Percentiles rank a stretch among this genome's conserved stretches.
Evolutionary conservation across 2,888 invertebrate genomes (phyloP).

Genomic region (Callyntrura sp.): DNA sequence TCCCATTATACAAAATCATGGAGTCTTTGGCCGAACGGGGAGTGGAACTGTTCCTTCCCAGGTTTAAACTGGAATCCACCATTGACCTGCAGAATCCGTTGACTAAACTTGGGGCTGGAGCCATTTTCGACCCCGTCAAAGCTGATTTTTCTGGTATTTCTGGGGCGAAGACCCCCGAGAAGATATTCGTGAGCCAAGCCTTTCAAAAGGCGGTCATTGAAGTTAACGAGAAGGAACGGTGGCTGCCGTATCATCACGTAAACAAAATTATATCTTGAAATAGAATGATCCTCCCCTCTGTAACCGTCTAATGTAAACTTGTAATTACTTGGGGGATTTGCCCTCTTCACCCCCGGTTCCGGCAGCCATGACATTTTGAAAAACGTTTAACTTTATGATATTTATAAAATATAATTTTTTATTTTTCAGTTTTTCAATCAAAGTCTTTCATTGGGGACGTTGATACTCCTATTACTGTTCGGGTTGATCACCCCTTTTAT

Average conservation of each 20-base stretch:
- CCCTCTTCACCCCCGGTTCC: no score
- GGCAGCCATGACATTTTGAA: no score
- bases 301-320: no score
- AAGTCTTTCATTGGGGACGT: no score
- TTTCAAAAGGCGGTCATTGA: constrained; percentile 94
- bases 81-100: constrained; percentile 89
- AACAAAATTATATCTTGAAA: no score
- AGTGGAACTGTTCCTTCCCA: constrained; percentile 92
- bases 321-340: no score
- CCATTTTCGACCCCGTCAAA: constrained; percentile 87
- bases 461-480: no score
- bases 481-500: no score
- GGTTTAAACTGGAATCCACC: constrained; percentile 92
- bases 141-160: constrained; percentile 90
- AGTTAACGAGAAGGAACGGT: constrained; percentile 96
- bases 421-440: no score
- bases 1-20: constrained; percentile 86
- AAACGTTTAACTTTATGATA: no score
- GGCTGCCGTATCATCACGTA: constrained; percentile 94
- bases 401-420: no score
- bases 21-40: constrained; percentile 85
- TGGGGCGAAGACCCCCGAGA: constrained; percentile 85
- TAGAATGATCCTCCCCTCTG: no score
- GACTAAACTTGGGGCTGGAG: constrained; percentile 89
- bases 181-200: constrained; percentile 89